phyloP scores from a whole-genome alignment of 64 coral and sea anemone genomes.

The Montipora capricornis region DNA sequence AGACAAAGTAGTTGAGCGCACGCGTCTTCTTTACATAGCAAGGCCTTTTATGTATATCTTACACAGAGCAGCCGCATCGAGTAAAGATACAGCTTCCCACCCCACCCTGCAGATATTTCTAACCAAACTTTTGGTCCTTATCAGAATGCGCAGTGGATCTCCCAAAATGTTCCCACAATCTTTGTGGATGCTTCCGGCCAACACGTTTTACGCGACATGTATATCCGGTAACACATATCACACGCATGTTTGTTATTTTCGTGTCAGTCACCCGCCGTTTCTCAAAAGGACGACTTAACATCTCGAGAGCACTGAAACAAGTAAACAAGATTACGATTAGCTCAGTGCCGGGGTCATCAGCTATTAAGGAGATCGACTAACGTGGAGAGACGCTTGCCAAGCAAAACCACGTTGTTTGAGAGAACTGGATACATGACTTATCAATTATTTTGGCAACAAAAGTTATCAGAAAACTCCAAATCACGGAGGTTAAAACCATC shows the following conservation, averaged over 20 bases:
- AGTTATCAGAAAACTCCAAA: neutral
- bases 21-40: no score
- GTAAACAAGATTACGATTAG: conserved; percentile 10
- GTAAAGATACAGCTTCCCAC: no score
- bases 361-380: neutral
- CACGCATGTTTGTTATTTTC: neutral
- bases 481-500: no score
- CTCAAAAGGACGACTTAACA: neutral
- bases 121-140: neutral
- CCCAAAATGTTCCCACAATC: neutral
- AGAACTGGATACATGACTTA: neutral
- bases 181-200: neutral
- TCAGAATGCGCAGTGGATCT: neutral
- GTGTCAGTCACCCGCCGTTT: neutral
- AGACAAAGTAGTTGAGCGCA: no score
- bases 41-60: no score
- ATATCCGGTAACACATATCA: neutral
- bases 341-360: neutral
- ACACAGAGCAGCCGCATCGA: no score
- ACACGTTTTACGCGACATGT: neutral
- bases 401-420: neutral
- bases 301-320: neutral
- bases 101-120: no score
- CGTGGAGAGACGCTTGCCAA: neutral
- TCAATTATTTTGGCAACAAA: neutral